Conservation (phyloP, 2,113 vertebrate genomes). For the Nettapus auritus region DNA sequence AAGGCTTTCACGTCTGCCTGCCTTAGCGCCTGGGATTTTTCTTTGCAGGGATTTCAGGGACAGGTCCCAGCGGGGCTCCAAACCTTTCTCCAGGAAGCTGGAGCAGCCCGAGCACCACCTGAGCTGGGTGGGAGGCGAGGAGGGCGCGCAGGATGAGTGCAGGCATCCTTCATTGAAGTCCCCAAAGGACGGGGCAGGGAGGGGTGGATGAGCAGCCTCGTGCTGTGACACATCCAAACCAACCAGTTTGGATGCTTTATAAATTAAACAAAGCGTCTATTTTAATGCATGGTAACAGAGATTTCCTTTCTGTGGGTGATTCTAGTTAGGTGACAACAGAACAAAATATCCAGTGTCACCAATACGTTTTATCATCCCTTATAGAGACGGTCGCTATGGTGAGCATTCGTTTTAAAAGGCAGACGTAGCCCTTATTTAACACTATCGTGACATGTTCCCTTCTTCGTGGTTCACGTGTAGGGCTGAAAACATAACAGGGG, state of each 20-base stretch:
- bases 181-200: background rate
- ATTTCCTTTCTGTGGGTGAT: conserved; percentile 41
- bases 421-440: conserved; percentile 51
- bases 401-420: background rate
- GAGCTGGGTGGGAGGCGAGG: background rate
- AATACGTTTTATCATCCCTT: background rate
- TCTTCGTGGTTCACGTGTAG: background rate
- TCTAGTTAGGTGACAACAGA: conserved; percentile 48
- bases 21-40: background rate
- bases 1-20: background rate
- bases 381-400: conserved; percentile 19
- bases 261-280: conserved; percentile 54
- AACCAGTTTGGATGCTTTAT: conserved; percentile 52
- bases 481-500: background rate
- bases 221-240: conserved; percentile 51
- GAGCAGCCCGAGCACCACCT: background rate
- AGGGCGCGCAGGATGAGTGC: background rate
- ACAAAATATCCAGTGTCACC: conserved; percentile 50
- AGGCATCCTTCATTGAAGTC: background rate
- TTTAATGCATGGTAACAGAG: conserved; percentile 50
- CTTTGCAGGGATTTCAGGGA: background rate
- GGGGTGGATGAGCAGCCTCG: conserved; percentile 16
- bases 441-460: conserved; percentile 31
- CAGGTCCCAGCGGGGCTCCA: background rate
- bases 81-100: background rate